Base-by-base conservation (phyloP, 2,888 invertebrate genomes). In the Spodoptera picta region DNA sequence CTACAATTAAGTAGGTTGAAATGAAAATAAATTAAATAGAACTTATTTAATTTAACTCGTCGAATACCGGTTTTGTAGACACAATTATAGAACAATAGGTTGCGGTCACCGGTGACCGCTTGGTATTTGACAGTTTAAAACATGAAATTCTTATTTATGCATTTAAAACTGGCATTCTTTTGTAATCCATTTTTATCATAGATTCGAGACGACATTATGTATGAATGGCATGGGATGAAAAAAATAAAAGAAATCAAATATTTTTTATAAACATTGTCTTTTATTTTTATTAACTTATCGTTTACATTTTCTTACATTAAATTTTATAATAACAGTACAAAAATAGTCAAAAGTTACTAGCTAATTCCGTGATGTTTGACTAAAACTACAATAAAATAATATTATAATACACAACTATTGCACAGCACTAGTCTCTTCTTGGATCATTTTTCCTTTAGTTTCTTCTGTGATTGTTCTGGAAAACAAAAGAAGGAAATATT, bases 391-490 rank as follows among this genome's bases (percentile, higher is more conserved):
- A 36, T 36, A 36, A 36, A 9, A 36, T 36, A 36, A 36, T 36
- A 9, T 68, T 73, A 79, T 75, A 76, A 73, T 71, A 78, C 71
- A 69, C 41, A 61, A 75, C 73, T 83, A 66, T 70, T 79, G 75
- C 78, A 86, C 80, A 82, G 56, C 80, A 79, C 72, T 83, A 86
- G 83, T 87, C 83, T 84, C 83, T 83, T 82, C 69, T 73, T 55
- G 61, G 55, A 75, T 89, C 77, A 94, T 77, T 92, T 92, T 44
- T 92, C 91, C 82, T 94, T 94, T 85, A 94, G 83, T 79, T 94
- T 94, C 48, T 84, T 89, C 80, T 91, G 92, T 85, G 93, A 87
- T 87, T 92, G 90, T 77, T 92, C 94, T 94, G 93, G 14, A 89
- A 92, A 75, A 45, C 75, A 73, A 72, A 61, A 68, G 65, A 65